phyloP scores from a whole-genome alignment of 1,140 invertebrate species.

The Microplitis mediator region DNA sequence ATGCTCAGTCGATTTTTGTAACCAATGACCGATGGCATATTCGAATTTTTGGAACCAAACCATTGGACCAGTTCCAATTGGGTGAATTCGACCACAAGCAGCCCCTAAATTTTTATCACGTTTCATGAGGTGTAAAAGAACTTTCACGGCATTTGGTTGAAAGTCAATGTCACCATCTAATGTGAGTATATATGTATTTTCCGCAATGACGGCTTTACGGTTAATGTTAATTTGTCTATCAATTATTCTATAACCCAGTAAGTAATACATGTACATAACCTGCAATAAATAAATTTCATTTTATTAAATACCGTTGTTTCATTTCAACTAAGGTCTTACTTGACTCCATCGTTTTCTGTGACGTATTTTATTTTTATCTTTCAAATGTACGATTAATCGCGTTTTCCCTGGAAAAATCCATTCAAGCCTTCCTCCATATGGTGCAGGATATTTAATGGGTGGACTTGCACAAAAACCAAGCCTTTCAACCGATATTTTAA shows the following conservation, averaged over 20 bases:
- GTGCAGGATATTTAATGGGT: constrained; percentile 81
- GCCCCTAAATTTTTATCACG: constrained; percentile 86
- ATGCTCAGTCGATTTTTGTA: constrained; percentile 95
- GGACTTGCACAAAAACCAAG: constrained; percentile 71
- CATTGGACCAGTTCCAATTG: constrained; percentile 85
- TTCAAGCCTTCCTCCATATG: constrained; percentile 84
- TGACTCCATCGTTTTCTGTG: constrained; percentile 84
- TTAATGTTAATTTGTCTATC: constrained; percentile 71
- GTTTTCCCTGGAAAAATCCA: constrained; percentile 88
- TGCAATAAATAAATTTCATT: constrained; percentile 39
- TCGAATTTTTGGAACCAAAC: constrained; percentile 95
- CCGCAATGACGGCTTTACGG: constrained; percentile 76
- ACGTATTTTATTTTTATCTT: constrained; percentile 87
- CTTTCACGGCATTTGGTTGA: constrained; percentile 81
- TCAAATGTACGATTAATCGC: constrained; percentile 84
- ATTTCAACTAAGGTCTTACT: constrained; percentile 38
- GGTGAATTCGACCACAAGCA: constrained; percentile 92
- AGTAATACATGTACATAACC: constrained; percentile 96
- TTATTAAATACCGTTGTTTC: background rate
- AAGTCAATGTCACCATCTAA: constrained; percentile 96
- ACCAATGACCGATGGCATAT: constrained; percentile 93
- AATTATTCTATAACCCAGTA: constrained; percentile 83
- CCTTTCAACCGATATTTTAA: constrained; percentile 72
- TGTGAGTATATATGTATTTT: constrained; percentile 88
- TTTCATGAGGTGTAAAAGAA: constrained; percentile 90